Evolutionary conservation across 1,140 invertebrate genomes (phyloP), one percentile per base, ranked within the genome.

Genomic region (Battus philenor): DNA sequence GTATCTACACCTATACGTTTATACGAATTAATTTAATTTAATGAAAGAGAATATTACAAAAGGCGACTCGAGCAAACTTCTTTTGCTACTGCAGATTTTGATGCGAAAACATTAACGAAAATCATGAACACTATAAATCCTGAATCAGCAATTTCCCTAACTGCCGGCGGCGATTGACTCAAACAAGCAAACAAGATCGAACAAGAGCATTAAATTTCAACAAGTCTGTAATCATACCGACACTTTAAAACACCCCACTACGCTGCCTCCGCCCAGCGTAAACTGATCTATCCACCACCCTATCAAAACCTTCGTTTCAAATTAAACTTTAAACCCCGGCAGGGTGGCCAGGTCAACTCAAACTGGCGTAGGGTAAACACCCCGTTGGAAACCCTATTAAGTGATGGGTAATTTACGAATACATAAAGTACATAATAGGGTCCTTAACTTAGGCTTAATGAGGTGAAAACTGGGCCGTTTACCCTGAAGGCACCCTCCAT

Each of bases 391-490:
- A 57, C 53, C 54, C 65, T 68, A 68, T 72, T 68, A 72, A 72
- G 68, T 72, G 65, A 72, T 72, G 68, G 59, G 68, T 72, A 72
- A 72, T 72, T 72, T 72, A 68, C 65, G 54, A 72, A 67, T 72
- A 84, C 74, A 84, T 80, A 84, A 84, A 84, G 78, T 84, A 81
- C 74, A 84, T 84, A 84, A 84, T 82, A 77, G 80, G 69, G 57
- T 68, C 68, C 76, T 81, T 77, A 75, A 73, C 69, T 76, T 57
- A 53, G 61, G 62, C 57, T 70, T 75, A 81, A 81, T 81, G 77
- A 78, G 74, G 70, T 79, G 77, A 69, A 75, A 75, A 75, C 62
- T 57, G 63, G 69, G 51, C 48, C 66, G 64, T 59, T 67, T 60
- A 68, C 70, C 62, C 68, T 59, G 45, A 48, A 50, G 47, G 26